These are phyloP conservation scores for Sebastes oblongus DNA, from an alignment of 2,797 vertebrate genomes.

Conservation along the genomic window DNA sequence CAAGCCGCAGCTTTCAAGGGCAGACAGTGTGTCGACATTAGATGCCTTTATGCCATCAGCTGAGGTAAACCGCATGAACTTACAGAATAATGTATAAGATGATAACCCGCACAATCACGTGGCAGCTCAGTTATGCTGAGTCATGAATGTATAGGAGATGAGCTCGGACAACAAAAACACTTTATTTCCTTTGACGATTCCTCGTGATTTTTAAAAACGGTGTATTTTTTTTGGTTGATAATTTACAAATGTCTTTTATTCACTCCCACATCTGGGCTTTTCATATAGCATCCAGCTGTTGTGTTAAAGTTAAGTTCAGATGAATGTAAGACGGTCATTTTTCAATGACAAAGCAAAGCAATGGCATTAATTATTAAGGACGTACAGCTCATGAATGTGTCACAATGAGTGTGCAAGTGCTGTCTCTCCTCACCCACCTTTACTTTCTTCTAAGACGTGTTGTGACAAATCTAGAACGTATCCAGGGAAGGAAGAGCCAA, in stretches of 20 bases:
- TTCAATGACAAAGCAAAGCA: background rate
- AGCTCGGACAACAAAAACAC: background rate
- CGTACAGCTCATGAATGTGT: background rate
- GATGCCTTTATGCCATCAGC: background rate
- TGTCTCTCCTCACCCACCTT: background rate
- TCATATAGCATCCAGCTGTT: background rate
- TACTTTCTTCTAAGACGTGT: background rate
- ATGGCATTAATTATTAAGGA: slow-evolving; percentile 22
- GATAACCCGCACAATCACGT: background rate
- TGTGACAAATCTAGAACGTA: background rate
- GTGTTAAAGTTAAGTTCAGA: background rate
- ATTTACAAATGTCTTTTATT: background rate
- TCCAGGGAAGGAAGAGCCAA: background rate
- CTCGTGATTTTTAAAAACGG: background rate
- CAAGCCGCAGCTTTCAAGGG: slow-evolving; percentile 5
- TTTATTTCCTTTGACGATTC: background rate
- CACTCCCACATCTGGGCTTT: background rate
- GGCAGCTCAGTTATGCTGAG: background rate
- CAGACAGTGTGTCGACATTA: background rate
- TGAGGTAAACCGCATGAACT: background rate
- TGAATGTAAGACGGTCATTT: background rate
- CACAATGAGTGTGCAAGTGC: background rate
- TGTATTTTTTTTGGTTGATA: background rate
- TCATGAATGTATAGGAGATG: background rate
- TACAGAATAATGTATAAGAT: background rate